phyloP scores from a whole-genome alignment of 1,140 invertebrate genomes.

The Himalopsyche phryganea region DNA sequence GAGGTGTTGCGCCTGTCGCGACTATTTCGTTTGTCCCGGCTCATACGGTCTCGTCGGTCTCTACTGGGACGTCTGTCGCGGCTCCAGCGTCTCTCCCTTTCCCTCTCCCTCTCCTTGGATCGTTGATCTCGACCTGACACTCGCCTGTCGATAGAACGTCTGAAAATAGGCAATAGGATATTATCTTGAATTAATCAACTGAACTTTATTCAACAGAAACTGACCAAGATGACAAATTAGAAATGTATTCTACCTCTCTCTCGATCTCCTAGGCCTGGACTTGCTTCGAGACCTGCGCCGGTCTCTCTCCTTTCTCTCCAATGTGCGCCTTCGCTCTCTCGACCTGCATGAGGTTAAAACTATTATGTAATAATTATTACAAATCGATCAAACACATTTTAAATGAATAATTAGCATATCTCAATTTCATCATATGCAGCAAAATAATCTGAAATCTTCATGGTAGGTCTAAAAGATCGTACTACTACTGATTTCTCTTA shows the following conservation, averaged over 20 bases:
- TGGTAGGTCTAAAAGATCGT: too few species aligned
- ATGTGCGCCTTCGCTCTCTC: slow-evolving; percentile 54
- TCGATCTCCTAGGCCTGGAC: slow-evolving; percentile 48
- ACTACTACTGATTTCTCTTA: too few species aligned
- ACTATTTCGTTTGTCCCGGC: slow-evolving; percentile 30
- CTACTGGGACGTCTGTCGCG: slow-evolving; percentile 36
- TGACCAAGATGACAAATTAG: too few species aligned
- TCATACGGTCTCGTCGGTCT: slow-evolving; percentile 35
- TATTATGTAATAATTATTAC: background rate
- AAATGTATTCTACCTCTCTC: slow-evolving; percentile 54
- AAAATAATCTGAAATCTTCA: too few species aligned
- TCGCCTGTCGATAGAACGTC: slow-evolving; percentile 44
- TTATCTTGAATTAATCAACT: too few species aligned
- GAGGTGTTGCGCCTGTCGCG: slow-evolving; percentile 36
- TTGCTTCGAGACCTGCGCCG: slow-evolving; percentile 49
- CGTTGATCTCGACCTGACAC: slow-evolving; percentile 34
- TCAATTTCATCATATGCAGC: too few species aligned
- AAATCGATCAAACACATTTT: too few species aligned
- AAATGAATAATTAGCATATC: too few species aligned
- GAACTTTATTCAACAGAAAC: too few species aligned
- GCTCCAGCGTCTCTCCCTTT: slow-evolving; percentile 26
- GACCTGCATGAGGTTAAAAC: slow-evolving; percentile 38
- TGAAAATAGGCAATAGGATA: too few species aligned
- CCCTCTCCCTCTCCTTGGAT: slow-evolving; percentile 17
- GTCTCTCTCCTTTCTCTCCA: slow-evolving; percentile 52